A percentile compares a stretch with the other conserved stretches of the same genome.
These are phyloP conservation scores for Sarcophaga peregrina DNA, from an alignment of 1,140 invertebrate genomes.

Conservation along the genomic window DNA sequence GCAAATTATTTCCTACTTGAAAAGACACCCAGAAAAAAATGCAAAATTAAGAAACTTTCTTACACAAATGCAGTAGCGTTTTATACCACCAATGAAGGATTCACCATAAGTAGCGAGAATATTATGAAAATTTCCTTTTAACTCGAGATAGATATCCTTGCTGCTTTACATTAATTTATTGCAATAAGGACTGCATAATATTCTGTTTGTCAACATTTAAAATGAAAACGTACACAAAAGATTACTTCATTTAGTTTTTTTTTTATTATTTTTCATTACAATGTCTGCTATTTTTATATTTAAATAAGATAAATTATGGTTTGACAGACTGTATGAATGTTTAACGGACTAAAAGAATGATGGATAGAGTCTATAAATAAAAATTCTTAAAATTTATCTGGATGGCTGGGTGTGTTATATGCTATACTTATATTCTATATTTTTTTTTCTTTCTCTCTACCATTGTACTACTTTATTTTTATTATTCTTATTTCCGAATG, in stretches of 20 bases:
- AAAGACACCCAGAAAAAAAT: background rate
- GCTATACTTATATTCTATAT: too few species aligned
- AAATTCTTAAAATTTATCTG: background rate
- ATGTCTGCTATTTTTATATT: constrained; percentile 31
- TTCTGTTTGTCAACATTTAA: constrained; percentile 11
- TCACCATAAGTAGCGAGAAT: too few species aligned
- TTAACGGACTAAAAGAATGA: constrained; percentile 17
- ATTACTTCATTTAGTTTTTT: background rate
- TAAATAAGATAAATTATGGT: constrained; percentile 39
- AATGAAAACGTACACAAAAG: constrained; percentile 10
- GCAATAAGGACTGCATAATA: background rate
- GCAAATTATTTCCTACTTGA: constrained; percentile 37
- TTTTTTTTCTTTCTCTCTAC: too few species aligned
- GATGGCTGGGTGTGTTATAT: too few species aligned
- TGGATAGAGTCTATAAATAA: constrained; percentile 7
- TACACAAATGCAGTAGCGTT: background rate
- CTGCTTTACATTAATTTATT: too few species aligned
- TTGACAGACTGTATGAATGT: constrained; percentile 25
- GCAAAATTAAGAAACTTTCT: background rate
- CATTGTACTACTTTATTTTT: too few species aligned
- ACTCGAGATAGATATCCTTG: too few species aligned
- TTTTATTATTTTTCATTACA: background rate
- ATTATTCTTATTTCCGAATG: too few species aligned
- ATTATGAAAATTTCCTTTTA: too few species aligned
- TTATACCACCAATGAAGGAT: background rate